phyloP scores from a whole-genome alignment of 1,140 invertebrate species.

The Zelostemma sp. region DNA sequence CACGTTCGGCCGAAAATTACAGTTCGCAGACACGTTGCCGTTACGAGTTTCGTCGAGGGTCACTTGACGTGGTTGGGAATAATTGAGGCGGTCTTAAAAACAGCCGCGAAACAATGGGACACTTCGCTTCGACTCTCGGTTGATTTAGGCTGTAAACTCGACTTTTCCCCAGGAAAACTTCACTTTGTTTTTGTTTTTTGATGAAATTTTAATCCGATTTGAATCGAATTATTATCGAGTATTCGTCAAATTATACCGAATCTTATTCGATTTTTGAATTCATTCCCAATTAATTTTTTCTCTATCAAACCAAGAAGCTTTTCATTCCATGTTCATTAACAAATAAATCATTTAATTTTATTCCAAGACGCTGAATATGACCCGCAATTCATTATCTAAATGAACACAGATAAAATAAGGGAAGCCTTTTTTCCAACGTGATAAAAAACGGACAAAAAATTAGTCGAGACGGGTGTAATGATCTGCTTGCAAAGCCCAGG shows the following conservation, averaged over 20 bases:
- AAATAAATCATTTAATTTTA: too few relatives aligned
- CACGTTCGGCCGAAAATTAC: not conserved
- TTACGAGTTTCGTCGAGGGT: conserved; percentile 2
- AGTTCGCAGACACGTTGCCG: conserved; percentile 1
- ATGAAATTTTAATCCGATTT: not conserved
- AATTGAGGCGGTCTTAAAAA: conserved; percentile 1
- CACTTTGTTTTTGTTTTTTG: not conserved
- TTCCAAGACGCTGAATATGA: too few relatives aligned
- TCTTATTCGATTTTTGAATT: too few relatives aligned
- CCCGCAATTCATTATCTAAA: too few relatives aligned
- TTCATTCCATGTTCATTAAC: too few relatives aligned
- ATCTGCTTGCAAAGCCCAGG: not conserved
- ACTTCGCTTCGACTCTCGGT: conserved; percentile 5
- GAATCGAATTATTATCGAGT: too few relatives aligned
- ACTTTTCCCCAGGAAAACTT: not conserved
- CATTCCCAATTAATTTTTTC: too few relatives aligned
- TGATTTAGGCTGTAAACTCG: not conserved
- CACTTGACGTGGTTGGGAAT: conserved; percentile 7
- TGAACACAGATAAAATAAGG: too few relatives aligned
- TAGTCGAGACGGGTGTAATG: not conserved
- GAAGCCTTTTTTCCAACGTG: too few relatives aligned
- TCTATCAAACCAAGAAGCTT: too few relatives aligned
- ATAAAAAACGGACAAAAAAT: not conserved
- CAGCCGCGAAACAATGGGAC: conserved; percentile 4
- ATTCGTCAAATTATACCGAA: too few relatives aligned